Evolutionary conservation across 2,113 vertebrate species (phyloP).

Genomic region (Gymnobelideus leadbeateri): DNA sequence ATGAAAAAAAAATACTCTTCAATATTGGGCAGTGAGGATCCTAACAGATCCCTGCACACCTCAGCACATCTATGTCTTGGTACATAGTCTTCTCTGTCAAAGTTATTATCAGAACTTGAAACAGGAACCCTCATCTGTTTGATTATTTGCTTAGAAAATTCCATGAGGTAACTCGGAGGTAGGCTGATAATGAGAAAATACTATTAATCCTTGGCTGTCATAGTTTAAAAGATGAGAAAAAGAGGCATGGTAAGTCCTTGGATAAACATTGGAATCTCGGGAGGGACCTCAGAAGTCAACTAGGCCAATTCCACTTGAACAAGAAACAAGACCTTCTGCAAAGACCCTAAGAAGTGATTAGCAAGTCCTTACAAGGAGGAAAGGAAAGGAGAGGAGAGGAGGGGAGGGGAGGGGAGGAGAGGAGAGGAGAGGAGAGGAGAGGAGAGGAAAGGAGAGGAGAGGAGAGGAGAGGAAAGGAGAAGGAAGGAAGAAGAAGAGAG

Average conservation of each 20-base stretch:
- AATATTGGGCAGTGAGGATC: not conserved
- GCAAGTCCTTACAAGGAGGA: not conserved
- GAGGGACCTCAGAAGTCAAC: not conserved
- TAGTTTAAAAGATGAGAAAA: not conserved
- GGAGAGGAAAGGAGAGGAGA: too few species aligned
- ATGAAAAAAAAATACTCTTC: not conserved
- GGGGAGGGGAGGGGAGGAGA: not conserved
- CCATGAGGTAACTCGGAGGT: not conserved
- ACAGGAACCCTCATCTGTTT: not conserved
- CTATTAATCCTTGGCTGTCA: not conserved
- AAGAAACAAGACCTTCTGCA: not conserved
- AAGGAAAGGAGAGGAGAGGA: too few species aligned
- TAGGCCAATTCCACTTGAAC: not conserved
- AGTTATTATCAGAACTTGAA: not conserved
- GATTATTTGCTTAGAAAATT: not conserved
- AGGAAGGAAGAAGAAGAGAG: rapidly evolving
- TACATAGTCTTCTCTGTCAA: not conserved
- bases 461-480: rapidly evolving
- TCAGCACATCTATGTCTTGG: not conserved
- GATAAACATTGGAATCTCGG: not conserved
- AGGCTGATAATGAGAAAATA: not conserved
- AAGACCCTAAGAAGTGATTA: not conserved
- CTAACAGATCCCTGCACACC: not conserved
- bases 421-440: too few species aligned
- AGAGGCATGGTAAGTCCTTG: not conserved